These are phyloP conservation scores for Scaptomyza hsui DNA, from an alignment of 1,140 invertebrate genomes.

Conservation along the genomic window DNA sequence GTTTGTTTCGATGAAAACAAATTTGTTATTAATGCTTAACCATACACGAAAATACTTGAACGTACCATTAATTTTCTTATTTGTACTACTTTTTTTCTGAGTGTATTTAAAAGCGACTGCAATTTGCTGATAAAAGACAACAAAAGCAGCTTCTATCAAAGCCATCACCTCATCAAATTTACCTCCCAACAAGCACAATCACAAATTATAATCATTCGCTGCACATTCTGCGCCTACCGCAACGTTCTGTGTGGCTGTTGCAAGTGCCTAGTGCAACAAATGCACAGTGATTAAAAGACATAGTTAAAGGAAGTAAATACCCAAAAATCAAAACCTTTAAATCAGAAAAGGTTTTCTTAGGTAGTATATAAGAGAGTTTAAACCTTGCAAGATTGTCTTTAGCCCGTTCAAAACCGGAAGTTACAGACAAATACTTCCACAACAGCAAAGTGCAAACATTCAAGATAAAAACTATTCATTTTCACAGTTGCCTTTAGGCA, in stretches of 20 bases:
- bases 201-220: constrained; percentile 49
- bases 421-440: no score
- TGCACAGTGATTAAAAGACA: constrained; percentile 19
- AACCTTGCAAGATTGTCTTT: no score
- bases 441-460: neutral
- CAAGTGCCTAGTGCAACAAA: constrained; percentile 35
- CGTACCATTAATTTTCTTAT: no score
- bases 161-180: neutral
- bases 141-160: constrained; percentile 1
- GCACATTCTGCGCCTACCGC: constrained; percentile 36
- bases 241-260: constrained; percentile 48
- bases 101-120: neutral
- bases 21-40: no score
- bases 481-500: neutral
- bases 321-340: no score
- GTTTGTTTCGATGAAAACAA: no score
- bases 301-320: no score
- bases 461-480: neutral
- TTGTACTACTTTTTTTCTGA: no score
- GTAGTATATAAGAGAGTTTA: no score
- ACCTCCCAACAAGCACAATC: constrained; percentile 21
- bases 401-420: no score
- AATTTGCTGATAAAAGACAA: constrained; percentile 6
- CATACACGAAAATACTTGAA: no score
- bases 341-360: no score